phyloP scores from a whole-genome alignment of 1,140 invertebrate species.

The Drosophila asahinai region DNA sequence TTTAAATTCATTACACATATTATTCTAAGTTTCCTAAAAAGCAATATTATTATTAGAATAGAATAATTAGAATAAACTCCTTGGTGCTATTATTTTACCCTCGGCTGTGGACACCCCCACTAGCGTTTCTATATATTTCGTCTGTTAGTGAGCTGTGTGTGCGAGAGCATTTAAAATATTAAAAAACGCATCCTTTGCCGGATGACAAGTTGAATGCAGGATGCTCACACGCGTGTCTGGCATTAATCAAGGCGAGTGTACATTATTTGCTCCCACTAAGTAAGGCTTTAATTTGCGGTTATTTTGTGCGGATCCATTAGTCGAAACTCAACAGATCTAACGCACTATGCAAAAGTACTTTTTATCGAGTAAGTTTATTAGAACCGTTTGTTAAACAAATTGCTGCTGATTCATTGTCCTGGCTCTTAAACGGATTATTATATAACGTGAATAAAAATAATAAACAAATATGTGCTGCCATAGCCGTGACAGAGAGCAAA shows the following conservation, averaged over 20 bases:
- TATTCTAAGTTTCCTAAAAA: too few species aligned
- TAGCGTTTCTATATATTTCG: constrained; percentile 5
- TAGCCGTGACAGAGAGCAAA: constrained; percentile 23
- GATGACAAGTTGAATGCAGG: constrained; percentile 45
- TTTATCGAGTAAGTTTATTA: too few species aligned
- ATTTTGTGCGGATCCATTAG: constrained; percentile 31
- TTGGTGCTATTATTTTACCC: constrained; percentile 7
- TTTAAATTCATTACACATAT: too few species aligned
- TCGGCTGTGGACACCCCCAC: not conserved
- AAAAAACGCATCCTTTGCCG: constrained; percentile 58
- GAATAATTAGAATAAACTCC: not conserved
- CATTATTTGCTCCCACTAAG: constrained; percentile 27
- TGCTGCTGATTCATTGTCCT: constrained; percentile 11
- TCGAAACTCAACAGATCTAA: too few species aligned
- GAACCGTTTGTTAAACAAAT: constrained; percentile 18
- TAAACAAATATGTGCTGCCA: constrained; percentile 17
- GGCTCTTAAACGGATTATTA: constrained; percentile 46
- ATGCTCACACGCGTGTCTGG: constrained; percentile 14
- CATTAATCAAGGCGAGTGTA: constrained; percentile 49
- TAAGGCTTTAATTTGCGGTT: constrained; percentile 48
- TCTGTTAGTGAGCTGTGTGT: constrained; percentile 42
- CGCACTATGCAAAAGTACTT: too few species aligned
- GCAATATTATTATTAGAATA: too few species aligned
- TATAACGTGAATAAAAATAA: constrained; percentile 28
- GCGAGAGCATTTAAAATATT: constrained; percentile 66